Percentiles rank a stretch among this genome's conserved stretches.
phyloP scores from a whole-genome alignment of 2,113 vertebrate genomes.

The Dendrocopos noguchii region DNA sequence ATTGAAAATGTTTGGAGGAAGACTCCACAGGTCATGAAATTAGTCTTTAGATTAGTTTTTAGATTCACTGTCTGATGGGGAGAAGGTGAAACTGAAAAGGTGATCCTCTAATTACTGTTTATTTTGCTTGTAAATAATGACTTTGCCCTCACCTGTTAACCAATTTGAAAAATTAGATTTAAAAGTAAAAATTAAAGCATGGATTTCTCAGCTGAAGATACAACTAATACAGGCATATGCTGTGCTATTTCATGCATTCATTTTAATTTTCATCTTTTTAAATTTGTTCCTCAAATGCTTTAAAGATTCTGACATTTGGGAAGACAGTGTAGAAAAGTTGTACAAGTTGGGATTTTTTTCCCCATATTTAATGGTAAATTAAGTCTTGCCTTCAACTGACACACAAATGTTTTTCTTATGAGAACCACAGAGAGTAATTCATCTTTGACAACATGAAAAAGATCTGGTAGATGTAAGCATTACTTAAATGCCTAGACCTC shows the following conservation, averaged over 20 bases:
- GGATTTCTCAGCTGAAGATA: background rate
- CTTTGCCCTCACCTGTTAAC: background rate
- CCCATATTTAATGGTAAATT: background rate
- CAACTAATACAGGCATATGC: background rate
- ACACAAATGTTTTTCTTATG: background rate
- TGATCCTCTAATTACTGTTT: background rate
- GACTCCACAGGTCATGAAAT: background rate
- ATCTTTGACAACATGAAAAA: constrained; percentile 1
- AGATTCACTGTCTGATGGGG: background rate
- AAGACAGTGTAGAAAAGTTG: background rate
- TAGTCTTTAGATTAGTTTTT: background rate
- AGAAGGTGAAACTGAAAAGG: background rate
- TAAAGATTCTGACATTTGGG: background rate
- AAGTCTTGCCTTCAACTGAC: background rate
- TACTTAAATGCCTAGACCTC: background rate
- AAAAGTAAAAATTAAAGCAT: background rate
- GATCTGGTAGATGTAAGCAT: background rate
- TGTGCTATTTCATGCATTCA: background rate
- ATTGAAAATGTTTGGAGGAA: background rate
- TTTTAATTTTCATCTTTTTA: background rate
- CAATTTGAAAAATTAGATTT: background rate
- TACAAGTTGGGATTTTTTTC: background rate
- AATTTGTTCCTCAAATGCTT: background rate
- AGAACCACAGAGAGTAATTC: background rate
- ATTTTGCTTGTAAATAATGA: background rate